These are phyloP conservation scores for Peromyscus maniculatus DNA, from an alignment of 2,113 vertebrate genomes.

Conservation along the genomic window DNA sequence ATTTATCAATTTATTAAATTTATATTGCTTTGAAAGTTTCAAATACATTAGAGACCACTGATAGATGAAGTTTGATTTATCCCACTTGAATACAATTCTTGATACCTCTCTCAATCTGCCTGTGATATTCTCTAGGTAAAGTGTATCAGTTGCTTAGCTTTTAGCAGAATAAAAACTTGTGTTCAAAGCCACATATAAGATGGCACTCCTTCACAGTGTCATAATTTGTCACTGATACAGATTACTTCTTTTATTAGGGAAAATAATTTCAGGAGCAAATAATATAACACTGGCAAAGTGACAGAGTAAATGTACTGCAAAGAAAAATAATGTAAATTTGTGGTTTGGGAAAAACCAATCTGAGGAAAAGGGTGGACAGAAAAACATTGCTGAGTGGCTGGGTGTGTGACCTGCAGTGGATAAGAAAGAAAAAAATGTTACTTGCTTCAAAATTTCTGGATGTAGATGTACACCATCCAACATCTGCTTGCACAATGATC, in stretches of 20 bases:
- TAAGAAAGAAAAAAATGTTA: neutral
- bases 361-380: neutral
- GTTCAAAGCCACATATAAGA: neutral
- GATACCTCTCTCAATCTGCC: neutral
- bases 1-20: constrained; percentile 36
- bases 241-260: neutral
- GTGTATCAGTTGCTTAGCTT: neutral
- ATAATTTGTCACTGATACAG: neutral
- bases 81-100: neutral
- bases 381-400: neutral
- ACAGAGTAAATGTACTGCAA: neutral
- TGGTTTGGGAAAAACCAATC: too few species aligned
- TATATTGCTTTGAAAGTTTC: constrained; percentile 5
- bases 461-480: fast-evolving
- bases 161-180: neutral
- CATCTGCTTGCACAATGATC: too few species aligned
- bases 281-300: neutral
- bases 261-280: neutral
- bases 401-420: neutral
- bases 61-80: constrained; percentile 18
- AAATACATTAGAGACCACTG: neutral
- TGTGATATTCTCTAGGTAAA: neutral
- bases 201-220: neutral
- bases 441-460: neutral
- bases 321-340: constrained; percentile 1